Base-by-base conservation (phyloP, 2,797 vertebrate genomes). In the Acanthopagrus latus region DNA sequence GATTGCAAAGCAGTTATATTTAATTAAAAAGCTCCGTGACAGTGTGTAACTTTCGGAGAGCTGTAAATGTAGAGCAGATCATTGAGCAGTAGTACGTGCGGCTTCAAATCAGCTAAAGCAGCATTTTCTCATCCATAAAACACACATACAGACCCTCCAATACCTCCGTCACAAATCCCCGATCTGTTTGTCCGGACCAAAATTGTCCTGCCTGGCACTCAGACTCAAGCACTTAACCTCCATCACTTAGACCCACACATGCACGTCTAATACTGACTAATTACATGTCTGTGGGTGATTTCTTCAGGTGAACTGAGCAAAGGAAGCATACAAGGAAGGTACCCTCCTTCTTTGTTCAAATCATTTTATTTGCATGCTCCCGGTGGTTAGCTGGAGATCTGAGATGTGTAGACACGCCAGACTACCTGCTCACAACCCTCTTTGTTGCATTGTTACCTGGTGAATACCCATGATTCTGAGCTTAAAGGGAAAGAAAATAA, bases 21-120 rank as follows among this genome's bases (percentile, higher is more conserved):
- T 62, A 74, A 81, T 86, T 43, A 48, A 76, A 76, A 76, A 81
- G 43, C 44, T 66, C 70, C 16, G 50, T 51, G 43, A 73, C 27
- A 72, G 73, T 27, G 21, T 54, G 64, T 70, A 83, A 78, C 76
- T 75, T 78, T 58, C 76, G 64, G 63, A 85, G 76, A 64, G 59
- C 66, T 64, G 71, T 51, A 60, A 84, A 80, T 57, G 67, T 33
- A 58, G 47, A 86, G 27, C 55, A 51, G 59, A 82, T 48, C 4
- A 78, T 66, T 70, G n/a, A 83, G 67, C 59, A 80, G 76, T 20
- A 65, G 27, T 64, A 47, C 33, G 60, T 27, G 64, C 43, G 69
- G 83, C 47, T 44, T 82, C 50, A 82, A 81, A 71, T 88, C 60
- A 76, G 67, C 74, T 76, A 71, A 86, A 77, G 46, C 29, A 70